phyloP scores from a whole-genome alignment of 1,140 invertebrate species.

The Antheraea mylitta region DNA sequence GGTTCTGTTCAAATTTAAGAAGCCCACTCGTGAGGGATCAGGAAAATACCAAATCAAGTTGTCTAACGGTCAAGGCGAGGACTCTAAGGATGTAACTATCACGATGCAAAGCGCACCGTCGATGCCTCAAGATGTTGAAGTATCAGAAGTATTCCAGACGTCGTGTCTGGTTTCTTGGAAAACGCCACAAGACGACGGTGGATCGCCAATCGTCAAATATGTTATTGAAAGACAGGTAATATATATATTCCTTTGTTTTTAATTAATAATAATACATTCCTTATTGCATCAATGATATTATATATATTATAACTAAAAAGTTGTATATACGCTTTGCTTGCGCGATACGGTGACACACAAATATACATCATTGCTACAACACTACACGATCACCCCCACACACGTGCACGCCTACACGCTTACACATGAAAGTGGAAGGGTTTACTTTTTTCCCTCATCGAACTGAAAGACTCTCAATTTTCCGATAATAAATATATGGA shows the following conservation, averaged over 20 bases:
- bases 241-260: background rate
- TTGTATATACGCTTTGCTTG: no score
- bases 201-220: conserved; percentile 93
- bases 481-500: no score
- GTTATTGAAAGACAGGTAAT: conserved; percentile 95
- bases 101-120: conserved; percentile 93
- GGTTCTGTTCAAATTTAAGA: conserved; percentile 93
- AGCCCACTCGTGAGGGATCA: conserved; percentile 88
- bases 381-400: no score
- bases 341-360: no score
- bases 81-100: conserved; percentile 89
- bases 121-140: conserved; percentile 92
- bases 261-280: no score
- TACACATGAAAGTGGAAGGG: no score
- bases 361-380: no score
- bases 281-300: no score
- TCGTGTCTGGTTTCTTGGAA: conserved; percentile 96
- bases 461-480: no score
- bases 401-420: no score
- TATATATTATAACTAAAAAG: no score
- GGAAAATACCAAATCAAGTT: conserved; percentile 93
- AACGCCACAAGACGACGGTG: conserved; percentile 95
- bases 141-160: conserved; percentile 94
- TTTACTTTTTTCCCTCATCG: no score
- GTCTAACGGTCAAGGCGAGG: conserved; percentile 92